Base-by-base conservation (phyloP, 2,888 invertebrate species). In the Mellilla xanthometata region DNA sequence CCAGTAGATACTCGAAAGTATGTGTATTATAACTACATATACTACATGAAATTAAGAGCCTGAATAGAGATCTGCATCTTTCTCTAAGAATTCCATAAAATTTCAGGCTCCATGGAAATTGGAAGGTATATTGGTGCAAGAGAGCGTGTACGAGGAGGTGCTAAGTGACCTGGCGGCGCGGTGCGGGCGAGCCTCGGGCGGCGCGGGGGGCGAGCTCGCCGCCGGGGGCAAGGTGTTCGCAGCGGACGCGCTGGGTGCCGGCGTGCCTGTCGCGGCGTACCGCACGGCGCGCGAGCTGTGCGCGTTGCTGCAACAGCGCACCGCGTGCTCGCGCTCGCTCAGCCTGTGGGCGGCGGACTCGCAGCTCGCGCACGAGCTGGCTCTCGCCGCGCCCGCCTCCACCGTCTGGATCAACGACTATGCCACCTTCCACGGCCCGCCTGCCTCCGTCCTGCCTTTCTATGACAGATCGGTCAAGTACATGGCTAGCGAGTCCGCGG, bases 41-140 rank as follows among this genome's bases (percentile, higher is more conserved):
- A n/a, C n/a, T n/a, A n/a, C n/a, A n/a, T n/a, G n/a, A n/a, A n/a
- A n/a, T n/a, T n/a, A n/a, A n/a, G n/a, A n/a, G n/a, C n/a, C n/a
- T n/a, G n/a, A n/a, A n/a, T n/a, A n/a, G n/a, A n/a, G n/a, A n/a
- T n/a, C n/a, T n/a, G n/a, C n/a, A n/a, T n/a, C n/a, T n/a, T n/a
- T n/a, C n/a, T n/a, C n/a, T n/a, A n/a, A n/a, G n/a, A n/a, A n/a
- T n/a, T n/a, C n/a, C 2, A 7, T 7, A 3, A 1, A 3, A 24
- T 48, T 42, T 1, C 44, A 49, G 49, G 49, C 44, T 7, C 39
- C 49, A 8, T 49, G 49, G 49, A 44, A 15, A 27, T 24, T 49
- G 0, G 12, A 36, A 4, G 12, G 24, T 1, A 39, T 49, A 24
- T 44, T 13, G 39, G 44, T 39, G 0, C 43, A 49, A 19, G 49